These are phyloP conservation scores for Sinodicranocentrus sp. DNA, from an alignment of 2,888 invertebrate genomes.

Conservation along the genomic window DNA sequence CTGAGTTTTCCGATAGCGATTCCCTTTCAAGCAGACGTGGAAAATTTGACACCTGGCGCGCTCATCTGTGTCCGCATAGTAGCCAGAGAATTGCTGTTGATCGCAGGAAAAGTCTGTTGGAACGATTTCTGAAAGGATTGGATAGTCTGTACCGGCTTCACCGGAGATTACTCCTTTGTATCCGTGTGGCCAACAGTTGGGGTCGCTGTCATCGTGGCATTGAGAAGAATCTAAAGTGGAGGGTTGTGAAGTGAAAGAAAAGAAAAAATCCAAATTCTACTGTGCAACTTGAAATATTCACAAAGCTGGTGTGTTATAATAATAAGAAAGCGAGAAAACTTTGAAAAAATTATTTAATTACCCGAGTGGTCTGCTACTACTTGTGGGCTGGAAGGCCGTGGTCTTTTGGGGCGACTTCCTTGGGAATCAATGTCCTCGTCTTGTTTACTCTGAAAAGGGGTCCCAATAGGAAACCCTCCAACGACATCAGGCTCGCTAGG, in stretches of 20 bases:
- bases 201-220: slow-evolving; percentile 51
- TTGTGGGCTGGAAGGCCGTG: slow-evolving; percentile 8
- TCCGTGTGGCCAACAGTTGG: slow-evolving; percentile 72
- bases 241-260: too few relatives aligned
- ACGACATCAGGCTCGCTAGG: neutral
- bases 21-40: slow-evolving; percentile 73
- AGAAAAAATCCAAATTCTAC: too few relatives aligned
- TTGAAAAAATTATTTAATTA: neutral
- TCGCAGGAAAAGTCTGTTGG: slow-evolving; percentile 73
- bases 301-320: too few relatives aligned
- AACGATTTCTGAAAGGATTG: slow-evolving; percentile 70
- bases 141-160: slow-evolving; percentile 74
- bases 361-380: neutral
- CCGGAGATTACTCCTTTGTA: slow-evolving; percentile 74
- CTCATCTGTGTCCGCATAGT: slow-evolving; percentile 75
- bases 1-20: slow-evolving; percentile 64
- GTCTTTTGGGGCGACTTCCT: neutral
- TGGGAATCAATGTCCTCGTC: slow-evolving; percentile 2
- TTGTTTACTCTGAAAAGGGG: neutral
- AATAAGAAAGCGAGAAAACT: neutral
- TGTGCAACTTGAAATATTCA: too few relatives aligned
- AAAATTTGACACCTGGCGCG: slow-evolving; percentile 74
- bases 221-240: neutral
- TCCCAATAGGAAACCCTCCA: neutral
- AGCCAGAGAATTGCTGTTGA: slow-evolving; percentile 74